These are phyloP conservation scores for Craseonycteris thonglongyai DNA, from an alignment of 2,113 vertebrate species.

Conservation along the genomic window DNA sequence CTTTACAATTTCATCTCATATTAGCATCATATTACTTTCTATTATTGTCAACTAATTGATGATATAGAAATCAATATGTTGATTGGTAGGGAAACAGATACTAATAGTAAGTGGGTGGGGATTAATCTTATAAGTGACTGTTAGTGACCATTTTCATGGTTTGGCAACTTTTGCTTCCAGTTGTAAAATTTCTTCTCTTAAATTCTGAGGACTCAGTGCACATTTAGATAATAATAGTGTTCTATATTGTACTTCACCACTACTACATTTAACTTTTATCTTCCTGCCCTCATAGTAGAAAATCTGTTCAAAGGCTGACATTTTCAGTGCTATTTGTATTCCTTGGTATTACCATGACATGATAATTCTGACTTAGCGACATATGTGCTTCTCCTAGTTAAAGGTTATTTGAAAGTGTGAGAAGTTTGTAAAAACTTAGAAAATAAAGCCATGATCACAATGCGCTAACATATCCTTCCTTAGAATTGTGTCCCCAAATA, in stretches of 20 bases:
- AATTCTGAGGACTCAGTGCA: neutral
- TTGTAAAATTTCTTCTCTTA: neutral
- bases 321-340: constrained; percentile 69
- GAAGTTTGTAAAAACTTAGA: constrained; percentile 49
- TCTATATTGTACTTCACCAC: neutral
- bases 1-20: neutral
- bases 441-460: constrained; percentile 47
- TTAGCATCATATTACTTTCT: neutral
- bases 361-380: constrained; percentile 64
- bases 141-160: neutral
- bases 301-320: constrained; percentile 58
- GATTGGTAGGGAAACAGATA: neutral
- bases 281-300: constrained; percentile 43
- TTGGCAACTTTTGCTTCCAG: neutral
- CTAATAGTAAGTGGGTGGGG: neutral
- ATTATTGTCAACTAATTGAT: neutral
- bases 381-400: constrained; percentile 58
- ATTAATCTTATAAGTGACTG: neutral
- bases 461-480: neutral
- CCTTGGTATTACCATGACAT: constrained; percentile 59
- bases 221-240: neutral
- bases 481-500: neutral
- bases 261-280: constrained; percentile 36
- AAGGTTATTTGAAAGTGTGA: constrained; percentile 65
- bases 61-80: neutral